Base-by-base conservation (phyloP, 2,797 vertebrate species). In the Apogon talboti region DNA sequence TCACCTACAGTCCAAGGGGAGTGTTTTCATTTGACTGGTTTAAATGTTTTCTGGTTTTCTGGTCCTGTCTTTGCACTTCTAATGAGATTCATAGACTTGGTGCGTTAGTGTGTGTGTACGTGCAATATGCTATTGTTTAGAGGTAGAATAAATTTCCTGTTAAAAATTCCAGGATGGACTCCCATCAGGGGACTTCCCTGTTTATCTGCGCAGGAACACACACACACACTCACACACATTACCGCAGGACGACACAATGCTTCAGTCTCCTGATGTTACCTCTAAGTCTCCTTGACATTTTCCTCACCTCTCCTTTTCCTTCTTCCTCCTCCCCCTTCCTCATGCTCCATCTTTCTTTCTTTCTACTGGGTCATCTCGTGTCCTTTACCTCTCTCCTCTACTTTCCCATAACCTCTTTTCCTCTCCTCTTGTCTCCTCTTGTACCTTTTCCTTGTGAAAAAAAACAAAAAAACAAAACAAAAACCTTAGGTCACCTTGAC, bases 151-250 rank as follows among this genome's bases (percentile, higher is more conserved):
- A 44, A 83, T 89, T 92, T 91, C 91, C 88, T 87, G 85, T 87
- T 79, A 49, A 78, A 83, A 89, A 86, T 89, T 92, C 83, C 89
- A 89, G 87, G 88, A 88, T 83, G 79, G 87, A 83, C 86, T 76
- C 75, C 79, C 79, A 68, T 76, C 65, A 54, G 78, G 82, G 82
- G 80, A 74, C 76, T 79, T 85, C 84, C 82, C 73, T 90, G 87
- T 89, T 90, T 90, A 90, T 89, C 84, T 86, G 59, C 72, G 71
- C 30, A 66, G 60, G 57, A 83, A 35, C 55, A 60, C 61, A 45
- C 67, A 49, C 37, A 24, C 46, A 46, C 45, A 51, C 30, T 49
- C 24, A 37, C 56, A 54, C 44, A 55, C 7, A 55, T 11, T 33
- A 35, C 47, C 47, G 16, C 7, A 52, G 19, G 40, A 12, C 41